Conservation (phyloP, 2,113 vertebrate genomes). For the Elachura formosa region DNA sequence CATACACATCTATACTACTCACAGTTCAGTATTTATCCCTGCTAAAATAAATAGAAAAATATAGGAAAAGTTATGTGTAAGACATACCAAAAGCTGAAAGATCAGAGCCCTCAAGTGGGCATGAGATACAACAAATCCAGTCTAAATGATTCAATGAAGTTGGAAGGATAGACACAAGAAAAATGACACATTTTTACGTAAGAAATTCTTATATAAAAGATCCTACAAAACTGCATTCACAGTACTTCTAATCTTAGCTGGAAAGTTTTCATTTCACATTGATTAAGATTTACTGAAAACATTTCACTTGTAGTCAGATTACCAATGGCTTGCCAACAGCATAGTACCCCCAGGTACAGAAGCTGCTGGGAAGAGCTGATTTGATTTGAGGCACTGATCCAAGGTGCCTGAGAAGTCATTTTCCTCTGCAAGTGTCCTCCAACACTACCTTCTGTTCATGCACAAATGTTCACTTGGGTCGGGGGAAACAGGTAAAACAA, state of each 20-base stretch:
- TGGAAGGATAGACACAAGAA: not conserved
- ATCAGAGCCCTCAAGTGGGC: not conserved
- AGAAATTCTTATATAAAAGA: not conserved
- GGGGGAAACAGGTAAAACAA: not conserved
- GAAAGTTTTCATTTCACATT: not conserved
- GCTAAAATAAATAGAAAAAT: not conserved
- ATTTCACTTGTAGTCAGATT: not conserved
- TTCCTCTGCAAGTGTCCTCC: not conserved
- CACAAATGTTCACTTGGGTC: not conserved
- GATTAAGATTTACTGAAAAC: not conserved
- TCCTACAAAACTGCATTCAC: not conserved
- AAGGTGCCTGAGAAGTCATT: not conserved
- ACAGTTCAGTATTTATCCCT: not conserved
- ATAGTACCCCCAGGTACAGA: not conserved
- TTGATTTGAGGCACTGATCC: not conserved
- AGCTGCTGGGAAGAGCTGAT: not conserved
- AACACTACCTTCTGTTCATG: not conserved
- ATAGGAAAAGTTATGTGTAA: not conserved
- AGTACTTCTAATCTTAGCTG: not conserved
- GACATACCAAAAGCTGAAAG: not conserved
- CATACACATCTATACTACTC: not conserved
- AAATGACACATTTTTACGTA: not conserved
- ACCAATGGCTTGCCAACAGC: not conserved
- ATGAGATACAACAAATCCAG: not conserved
- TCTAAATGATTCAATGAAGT: not conserved